Evolutionary conservation across 2,113 vertebrate genomes (phyloP).

Genomic region (Mobula birostris): DNA sequence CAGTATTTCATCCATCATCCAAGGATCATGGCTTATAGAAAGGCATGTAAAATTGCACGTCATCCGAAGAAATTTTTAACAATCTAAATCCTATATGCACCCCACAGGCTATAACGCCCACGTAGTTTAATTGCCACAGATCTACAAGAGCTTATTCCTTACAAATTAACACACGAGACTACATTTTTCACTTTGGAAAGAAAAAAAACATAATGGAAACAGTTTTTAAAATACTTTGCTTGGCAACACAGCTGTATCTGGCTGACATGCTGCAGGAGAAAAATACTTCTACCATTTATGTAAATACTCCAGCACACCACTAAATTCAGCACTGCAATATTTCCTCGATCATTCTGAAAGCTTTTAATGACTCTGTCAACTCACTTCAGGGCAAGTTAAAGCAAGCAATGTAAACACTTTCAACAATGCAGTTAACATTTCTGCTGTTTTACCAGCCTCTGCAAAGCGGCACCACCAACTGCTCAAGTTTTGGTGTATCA

Average conservation of each 20-base stretch:
- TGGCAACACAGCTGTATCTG: neutral
- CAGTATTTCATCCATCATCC: neutral
- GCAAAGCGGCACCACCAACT: neutral
- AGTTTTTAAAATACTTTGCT: neutral
- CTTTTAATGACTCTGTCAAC: constrained; percentile 17
- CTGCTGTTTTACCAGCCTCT: neutral
- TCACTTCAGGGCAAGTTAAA: neutral
- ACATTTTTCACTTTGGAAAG: neutral
- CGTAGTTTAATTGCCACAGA: neutral
- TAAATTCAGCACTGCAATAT: constrained; percentile 10
- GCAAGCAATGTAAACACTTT: neutral
- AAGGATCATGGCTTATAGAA: neutral
- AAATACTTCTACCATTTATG: neutral
- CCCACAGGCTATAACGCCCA: neutral
- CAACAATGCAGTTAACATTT: neutral
- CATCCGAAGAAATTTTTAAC: neutral
- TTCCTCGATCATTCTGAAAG: neutral
- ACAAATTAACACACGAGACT: neutral
- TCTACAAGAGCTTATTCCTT: neutral
- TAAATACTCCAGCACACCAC: neutral
- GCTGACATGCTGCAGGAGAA: neutral
- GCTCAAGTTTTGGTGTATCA: neutral
- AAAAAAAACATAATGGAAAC: constrained; percentile 7
- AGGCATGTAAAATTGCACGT: too few species aligned
- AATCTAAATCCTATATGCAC: neutral